Conservation (phyloP, 2,113 vertebrate genomes). For the Sinocyclocheilus grahami region DNA sequence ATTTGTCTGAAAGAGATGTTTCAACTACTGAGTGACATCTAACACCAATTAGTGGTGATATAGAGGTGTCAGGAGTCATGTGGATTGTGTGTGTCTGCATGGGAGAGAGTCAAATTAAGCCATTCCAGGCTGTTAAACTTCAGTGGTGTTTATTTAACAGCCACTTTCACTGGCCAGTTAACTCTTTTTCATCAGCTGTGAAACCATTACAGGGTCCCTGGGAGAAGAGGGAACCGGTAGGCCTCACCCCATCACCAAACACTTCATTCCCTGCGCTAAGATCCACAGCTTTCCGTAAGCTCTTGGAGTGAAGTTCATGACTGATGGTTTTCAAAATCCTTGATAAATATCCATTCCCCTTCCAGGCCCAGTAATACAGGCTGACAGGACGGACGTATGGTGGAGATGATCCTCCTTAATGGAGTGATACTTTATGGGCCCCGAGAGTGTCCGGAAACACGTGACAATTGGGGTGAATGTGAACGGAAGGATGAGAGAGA, state of each 20-base stretch:
- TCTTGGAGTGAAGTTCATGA: conserved; percentile 58
- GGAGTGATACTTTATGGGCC: conserved; percentile 60
- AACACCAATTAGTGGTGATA: conserved; percentile 53
- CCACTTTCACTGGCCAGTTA: conserved; percentile 68
- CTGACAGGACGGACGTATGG: conserved; percentile 55
- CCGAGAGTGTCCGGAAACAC: conserved; percentile 1
- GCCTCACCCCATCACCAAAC: conserved; percentile 58
- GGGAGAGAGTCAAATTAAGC: conserved; percentile 35
- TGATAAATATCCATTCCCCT: conserved; percentile 47
- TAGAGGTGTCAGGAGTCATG: conserved; percentile 14
- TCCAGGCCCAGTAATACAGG: conserved; percentile 54
- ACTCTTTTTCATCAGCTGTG: conserved; percentile 63
- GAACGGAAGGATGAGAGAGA: conserved; percentile 33
- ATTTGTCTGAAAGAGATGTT: background rate
- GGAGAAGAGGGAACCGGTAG: conserved; percentile 53
- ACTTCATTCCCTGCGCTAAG: conserved; percentile 68
- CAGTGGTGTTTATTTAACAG: conserved; percentile 71
- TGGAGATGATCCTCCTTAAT: conserved; percentile 56
- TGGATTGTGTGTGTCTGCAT: conserved; percentile 3
- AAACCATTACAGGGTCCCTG: conserved; percentile 65
- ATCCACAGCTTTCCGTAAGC: conserved; percentile 37
- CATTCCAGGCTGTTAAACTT: conserved; percentile 43
- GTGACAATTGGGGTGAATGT: conserved; percentile 37
- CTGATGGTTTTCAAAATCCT: conserved; percentile 44
- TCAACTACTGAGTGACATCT: conserved; percentile 50